A percentile compares a stretch with the other conserved stretches of the same genome.
Evolutionary conservation across 2,888 invertebrate species (phyloP).

Genomic region (Zaprionus bogoriensis): DNA sequence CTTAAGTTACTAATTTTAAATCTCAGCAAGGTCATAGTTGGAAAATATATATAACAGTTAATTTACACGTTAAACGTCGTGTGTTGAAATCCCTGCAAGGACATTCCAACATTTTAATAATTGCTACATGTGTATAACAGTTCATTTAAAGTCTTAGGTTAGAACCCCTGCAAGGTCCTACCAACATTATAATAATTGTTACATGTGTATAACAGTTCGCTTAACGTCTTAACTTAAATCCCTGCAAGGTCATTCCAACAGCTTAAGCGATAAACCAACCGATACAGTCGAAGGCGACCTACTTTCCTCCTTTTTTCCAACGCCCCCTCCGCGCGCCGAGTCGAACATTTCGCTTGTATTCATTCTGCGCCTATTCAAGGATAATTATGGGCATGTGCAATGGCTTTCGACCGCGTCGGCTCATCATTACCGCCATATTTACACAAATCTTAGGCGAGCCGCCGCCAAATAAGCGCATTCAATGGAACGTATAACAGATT

Average conservation of each 20-base stretch:
- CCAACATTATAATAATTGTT: not conserved
- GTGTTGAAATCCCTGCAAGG: too few species aligned
- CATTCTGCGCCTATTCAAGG: slow-evolving; percentile 39
- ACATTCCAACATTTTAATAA: too few species aligned
- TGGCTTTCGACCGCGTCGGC: slow-evolving; percentile 1
- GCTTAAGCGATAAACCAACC: slow-evolving; percentile 2
- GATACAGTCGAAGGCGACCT: slow-evolving; percentile 29
- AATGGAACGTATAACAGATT: slow-evolving; percentile 21
- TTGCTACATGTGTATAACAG: too few species aligned
- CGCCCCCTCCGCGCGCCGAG: slow-evolving; percentile 6
- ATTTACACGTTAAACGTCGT: too few species aligned
- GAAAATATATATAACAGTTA: too few species aligned
- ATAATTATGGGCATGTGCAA: slow-evolving; percentile 35
- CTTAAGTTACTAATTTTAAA: too few species aligned
- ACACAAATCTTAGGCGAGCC: slow-evolving; percentile 62
- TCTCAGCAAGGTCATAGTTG: too few species aligned
- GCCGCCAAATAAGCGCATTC: slow-evolving; percentile 60
- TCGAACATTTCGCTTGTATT: slow-evolving; percentile 10
- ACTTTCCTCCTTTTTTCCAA: slow-evolving; percentile 29
- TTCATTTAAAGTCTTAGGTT: too few species aligned
- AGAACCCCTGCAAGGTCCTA: too few species aligned
- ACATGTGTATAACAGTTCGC: slow-evolving; percentile 8
- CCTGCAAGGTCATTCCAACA: slow-evolving; percentile 29
- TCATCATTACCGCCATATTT: slow-evolving; percentile 65
- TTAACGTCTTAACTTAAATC: slow-evolving; percentile 1